Evolutionary conservation across 2,888 invertebrate genomes (phyloP).

Genomic region (Pollenia griseotomentosa): DNA sequence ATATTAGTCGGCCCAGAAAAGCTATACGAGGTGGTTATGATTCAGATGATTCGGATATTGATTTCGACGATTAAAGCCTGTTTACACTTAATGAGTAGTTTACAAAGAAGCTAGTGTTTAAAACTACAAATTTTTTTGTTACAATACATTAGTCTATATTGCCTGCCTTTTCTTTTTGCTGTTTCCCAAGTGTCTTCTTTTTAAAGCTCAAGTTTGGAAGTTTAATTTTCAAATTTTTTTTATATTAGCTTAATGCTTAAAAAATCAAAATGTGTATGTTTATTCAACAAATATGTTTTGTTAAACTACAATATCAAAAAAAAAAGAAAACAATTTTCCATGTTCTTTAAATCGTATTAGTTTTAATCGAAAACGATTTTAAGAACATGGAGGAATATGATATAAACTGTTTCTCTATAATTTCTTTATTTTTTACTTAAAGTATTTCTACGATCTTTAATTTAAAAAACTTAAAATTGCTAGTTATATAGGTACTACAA

Average conservation of each 20-base stretch:
- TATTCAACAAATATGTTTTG: conserved; percentile 49
- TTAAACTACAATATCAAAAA: conserved; percentile 27
- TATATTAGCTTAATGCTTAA: conserved; percentile 48
- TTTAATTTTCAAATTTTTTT: conserved; percentile 50
- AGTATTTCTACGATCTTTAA: conserved; percentile 36
- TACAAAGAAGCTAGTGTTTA: conserved; percentile 53
- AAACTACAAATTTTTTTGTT: conserved; percentile 43
- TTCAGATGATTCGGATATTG: conserved; percentile 86
- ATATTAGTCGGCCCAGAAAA: conserved; percentile 85
- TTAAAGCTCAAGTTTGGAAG: conserved; percentile 62
- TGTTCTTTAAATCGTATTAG: not conserved
- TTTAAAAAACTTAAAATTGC: conserved; percentile 34
- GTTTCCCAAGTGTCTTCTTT: conserved; percentile 70
- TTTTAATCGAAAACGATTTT: no score
- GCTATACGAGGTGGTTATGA: conserved; percentile 85
- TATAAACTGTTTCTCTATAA: not conserved
- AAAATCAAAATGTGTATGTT: conserved; percentile 36
- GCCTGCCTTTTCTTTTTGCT: conserved; percentile 65
- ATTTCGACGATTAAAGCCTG: conserved; percentile 85
- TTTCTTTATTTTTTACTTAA: conserved; percentile 27
- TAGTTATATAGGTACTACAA: conserved; percentile 21
- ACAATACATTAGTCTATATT: conserved; percentile 58
- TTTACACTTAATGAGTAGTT: conserved; percentile 48
- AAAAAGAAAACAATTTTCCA: conserved; percentile 28
- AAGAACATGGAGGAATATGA: no score